phyloP scores from a whole-genome alignment of 2,113 vertebrate genomes.

The Cygnus atratus region DNA sequence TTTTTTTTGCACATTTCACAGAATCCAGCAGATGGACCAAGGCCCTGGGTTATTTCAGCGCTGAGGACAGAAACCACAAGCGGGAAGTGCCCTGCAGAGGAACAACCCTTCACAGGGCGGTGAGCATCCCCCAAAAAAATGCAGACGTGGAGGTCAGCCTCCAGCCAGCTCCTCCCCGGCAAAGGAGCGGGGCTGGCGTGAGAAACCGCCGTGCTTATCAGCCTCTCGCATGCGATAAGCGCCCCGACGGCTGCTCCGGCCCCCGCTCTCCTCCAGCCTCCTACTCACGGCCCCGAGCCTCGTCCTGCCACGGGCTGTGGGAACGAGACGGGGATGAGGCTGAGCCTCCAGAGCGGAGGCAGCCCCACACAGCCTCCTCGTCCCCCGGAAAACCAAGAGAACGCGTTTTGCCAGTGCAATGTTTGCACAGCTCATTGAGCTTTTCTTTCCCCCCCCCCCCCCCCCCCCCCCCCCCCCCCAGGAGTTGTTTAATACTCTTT shows the following conservation, averaged over 20 bases:
- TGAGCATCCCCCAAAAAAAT: neutral
- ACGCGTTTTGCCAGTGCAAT: neutral
- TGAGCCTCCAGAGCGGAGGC: neutral
- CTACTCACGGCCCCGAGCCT: neutral
- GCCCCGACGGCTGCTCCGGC: neutral
- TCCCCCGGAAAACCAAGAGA: neutral
- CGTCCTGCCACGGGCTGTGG: neutral
- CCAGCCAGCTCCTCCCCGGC: neutral
- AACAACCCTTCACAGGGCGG: neutral
- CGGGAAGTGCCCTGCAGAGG: neutral
- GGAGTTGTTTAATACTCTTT: neutral
- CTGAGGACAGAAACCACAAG: neutral
- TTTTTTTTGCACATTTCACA: neutral
- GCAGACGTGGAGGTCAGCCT: neutral
- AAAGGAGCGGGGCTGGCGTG: neutral
- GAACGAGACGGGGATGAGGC: accelerated
- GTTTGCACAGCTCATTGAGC: neutral
- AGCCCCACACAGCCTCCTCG: neutral
- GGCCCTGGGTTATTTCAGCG: neutral
- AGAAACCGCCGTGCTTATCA: neutral
- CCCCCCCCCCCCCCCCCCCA: neutral
- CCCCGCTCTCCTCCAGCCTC: neutral
- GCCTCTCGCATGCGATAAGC: neutral
- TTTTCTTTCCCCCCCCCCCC: neutral
- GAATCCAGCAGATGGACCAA: constrained; percentile 26